Percentiles rank a stretch among this genome's conserved stretches.
Conservation (phyloP, 1,140 invertebrate species). For the Melitaea cinxia region DNA sequence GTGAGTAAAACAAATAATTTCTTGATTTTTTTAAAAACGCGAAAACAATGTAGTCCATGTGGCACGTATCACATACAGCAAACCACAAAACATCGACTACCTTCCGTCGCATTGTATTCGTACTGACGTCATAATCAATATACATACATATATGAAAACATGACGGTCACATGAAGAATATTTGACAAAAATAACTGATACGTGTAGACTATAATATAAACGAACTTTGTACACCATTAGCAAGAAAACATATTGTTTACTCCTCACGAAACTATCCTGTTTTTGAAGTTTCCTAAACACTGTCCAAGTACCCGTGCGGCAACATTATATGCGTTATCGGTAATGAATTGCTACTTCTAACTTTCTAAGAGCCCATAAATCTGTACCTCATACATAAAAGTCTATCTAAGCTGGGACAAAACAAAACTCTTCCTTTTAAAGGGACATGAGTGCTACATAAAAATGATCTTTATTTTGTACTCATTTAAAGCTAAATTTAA, state of each 20-base stretch:
- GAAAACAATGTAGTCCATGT: too few species aligned
- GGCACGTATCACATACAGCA: too few species aligned
- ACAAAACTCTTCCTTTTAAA: background rate
- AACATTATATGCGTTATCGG: constrained; percentile 37
- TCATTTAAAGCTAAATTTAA: background rate
- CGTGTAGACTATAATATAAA: too few species aligned
- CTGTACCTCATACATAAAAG: constrained; percentile 31
- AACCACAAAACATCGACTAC: too few species aligned
- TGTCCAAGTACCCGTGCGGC: constrained; percentile 4
- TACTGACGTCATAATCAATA: too few species aligned
- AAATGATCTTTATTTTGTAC: background rate
- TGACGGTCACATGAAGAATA: background rate
- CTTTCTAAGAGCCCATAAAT: constrained; percentile 41
- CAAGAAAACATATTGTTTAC: constrained; percentile 3
- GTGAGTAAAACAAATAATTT: too few species aligned
- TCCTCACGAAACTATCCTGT: background rate
- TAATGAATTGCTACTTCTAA: constrained; percentile 38
- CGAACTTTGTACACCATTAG: background rate
- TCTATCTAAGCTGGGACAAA: constrained; percentile 5
- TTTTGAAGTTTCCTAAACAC: background rate
- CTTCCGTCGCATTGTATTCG: too few species aligned
- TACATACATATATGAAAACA: background rate
- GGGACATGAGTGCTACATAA: background rate
- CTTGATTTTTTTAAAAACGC: too few species aligned
- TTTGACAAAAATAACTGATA: too few species aligned